These are phyloP conservation scores for Xenops minutus DNA, from an alignment of 2,797 vertebrate genomes.

Conservation along the genomic window DNA sequence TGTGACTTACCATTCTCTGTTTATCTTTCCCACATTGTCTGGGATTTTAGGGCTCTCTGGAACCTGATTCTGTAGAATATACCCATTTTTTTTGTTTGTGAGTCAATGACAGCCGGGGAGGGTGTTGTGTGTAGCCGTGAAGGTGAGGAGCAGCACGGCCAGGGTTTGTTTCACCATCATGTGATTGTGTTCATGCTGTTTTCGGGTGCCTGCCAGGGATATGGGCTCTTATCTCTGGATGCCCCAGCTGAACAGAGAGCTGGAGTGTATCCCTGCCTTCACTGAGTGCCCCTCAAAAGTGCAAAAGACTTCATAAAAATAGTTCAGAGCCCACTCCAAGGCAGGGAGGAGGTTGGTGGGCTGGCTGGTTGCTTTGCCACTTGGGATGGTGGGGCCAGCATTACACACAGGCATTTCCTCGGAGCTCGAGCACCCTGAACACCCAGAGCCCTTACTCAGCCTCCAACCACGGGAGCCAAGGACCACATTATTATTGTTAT, in stretches of 20 bases:
- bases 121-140: fast-evolving
- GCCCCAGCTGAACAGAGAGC: neutral
- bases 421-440: neutral
- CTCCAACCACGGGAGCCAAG: neutral
- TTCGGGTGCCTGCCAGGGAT: constrained; percentile 5
- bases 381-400: neutral
- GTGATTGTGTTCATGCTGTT: neutral
- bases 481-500: neutral
- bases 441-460: neutral
- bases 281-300: neutral
- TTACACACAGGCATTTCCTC: fast-evolving
- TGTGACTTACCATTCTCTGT: neutral
- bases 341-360: neutral
- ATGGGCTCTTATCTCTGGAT: constrained; percentile 11
- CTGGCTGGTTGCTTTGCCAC: neutral
- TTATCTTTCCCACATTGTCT: fast-evolving
- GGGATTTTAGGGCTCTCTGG: neutral
- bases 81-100: fast-evolving
- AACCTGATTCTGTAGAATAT: neutral
- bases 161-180: constrained; percentile 31
- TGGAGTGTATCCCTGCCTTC: neutral
- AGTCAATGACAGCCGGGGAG: fast-evolving
- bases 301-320: neutral
- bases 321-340: neutral
- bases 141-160: neutral